phyloP scores from a whole-genome alignment of 2,113 vertebrate genomes.

The Cyphomyrus plagiostoma region DNA sequence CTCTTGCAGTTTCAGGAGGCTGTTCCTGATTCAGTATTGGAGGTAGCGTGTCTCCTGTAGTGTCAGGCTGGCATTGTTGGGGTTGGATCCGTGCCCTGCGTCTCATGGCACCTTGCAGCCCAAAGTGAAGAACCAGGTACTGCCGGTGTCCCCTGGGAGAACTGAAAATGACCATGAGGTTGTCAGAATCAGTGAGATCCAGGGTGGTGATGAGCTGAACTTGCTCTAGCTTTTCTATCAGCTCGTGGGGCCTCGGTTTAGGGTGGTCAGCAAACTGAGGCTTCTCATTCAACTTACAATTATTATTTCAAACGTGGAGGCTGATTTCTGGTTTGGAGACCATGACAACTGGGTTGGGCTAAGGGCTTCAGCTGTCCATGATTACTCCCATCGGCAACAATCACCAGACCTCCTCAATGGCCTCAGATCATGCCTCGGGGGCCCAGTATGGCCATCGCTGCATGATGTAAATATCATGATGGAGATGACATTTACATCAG shows the following conservation, averaged over 20 bases:
- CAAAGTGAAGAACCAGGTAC: background rate
- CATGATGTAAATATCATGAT: background rate
- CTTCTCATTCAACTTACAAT: background rate
- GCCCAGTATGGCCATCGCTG: background rate
- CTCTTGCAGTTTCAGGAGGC: background rate
- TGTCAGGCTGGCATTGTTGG: background rate
- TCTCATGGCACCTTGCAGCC: background rate
- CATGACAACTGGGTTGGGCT: background rate
- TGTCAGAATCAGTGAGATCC: background rate
- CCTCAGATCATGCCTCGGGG: background rate
- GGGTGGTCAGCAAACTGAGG: background rate
- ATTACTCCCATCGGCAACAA: background rate
- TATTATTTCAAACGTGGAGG: background rate
- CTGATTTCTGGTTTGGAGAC: background rate
- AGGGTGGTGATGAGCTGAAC: background rate
- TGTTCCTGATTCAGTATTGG: background rate
- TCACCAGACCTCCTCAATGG: background rate
- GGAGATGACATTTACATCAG: slow-evolving; percentile 1
- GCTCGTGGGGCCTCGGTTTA: background rate
- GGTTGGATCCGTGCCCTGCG: background rate
- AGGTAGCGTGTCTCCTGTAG: background rate
- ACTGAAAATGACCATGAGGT: background rate
- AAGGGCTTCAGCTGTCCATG: background rate
- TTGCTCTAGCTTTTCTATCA: background rate
- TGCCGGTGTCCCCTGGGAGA: background rate